A percentile compares a stretch with the other conserved stretches of the same genome.
Conservation (phyloP, 2,888 invertebrate genomes). For the Meghimatium bilineatum region DNA sequence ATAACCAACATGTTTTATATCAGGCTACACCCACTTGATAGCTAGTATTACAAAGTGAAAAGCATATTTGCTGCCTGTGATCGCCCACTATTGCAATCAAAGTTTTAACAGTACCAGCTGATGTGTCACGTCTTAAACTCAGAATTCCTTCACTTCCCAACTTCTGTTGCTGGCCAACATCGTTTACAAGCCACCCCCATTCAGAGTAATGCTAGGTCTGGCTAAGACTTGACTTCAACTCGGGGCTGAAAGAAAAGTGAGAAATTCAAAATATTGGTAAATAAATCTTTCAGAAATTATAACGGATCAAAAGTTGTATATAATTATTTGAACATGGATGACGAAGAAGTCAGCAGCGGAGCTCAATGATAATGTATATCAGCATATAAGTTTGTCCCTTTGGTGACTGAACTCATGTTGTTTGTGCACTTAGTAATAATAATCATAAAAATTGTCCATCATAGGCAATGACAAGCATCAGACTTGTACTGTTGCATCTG, state of each 20-base stretch:
- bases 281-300: no score
- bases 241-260: slow-evolving; percentile 38
- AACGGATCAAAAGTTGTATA: no score
- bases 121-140: slow-evolving; percentile 2
- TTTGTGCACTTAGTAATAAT: no score
- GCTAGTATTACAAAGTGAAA: slow-evolving; percentile 13
- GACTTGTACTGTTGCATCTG: no score
- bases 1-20: neutral
- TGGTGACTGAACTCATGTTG: no score
- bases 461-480: no score
- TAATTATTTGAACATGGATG: no score
- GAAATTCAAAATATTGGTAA: no score
- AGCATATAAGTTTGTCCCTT: no score
- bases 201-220: neutral
- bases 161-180: neutral
- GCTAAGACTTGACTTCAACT: slow-evolving; percentile 49
- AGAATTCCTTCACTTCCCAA: neutral
- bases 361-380: no score
- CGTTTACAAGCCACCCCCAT: neutral
- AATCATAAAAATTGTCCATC: no score
- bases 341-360: no score
- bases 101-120: slow-evolving; percentile 1
- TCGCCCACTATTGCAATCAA: neutral
- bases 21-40: slow-evolving; percentile 6
- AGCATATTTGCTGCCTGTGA: slow-evolving; percentile 30